Evolutionary conservation across 2,797 vertebrate species (phyloP), one percentile per base, ranked within the genome.

Genomic region (Psittacula echo): DNA sequence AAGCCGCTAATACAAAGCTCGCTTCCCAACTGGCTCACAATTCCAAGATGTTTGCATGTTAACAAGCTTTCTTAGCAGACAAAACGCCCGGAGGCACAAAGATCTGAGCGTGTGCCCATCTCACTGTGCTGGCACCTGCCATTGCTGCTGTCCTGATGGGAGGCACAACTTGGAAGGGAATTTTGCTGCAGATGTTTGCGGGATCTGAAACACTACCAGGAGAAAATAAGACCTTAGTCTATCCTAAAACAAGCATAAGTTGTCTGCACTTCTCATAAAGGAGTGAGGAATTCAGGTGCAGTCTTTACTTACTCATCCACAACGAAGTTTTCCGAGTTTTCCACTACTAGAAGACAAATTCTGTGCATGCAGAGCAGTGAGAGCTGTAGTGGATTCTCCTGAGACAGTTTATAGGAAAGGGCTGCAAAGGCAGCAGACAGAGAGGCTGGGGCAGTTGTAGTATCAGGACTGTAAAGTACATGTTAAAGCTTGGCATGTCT

Each of bases 141-240:
- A 0, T 2, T 4, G 26, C 70, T 75, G 45, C 54, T 22, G 18
- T 11, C 30, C 41, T 8, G 42, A 7, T 29, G 11, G 42, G 62
- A 79, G 73, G 47, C 50, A 34, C 8, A 0, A 1, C 47, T 13
- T 9, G 45, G 62, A 13, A 19, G 61, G 61, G 50, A 61, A 9
- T 45, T 32, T 16, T 39, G 37, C 66, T 71, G 51, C 71, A 51
- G 72, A 4, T 78, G 60, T 90, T 32, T 62, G 26, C n/a, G 51
- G 71, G 30, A 34, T 54, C 47, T 7, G 7, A 24, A 73, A 45
- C 20, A 27, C 22, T 5, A 0, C 60, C 0, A 21, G 30, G 30
- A 19, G 7, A n/a, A 61, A 61, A 19, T 1, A 17, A 51, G 50
- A 17, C 24, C 2, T 0, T n/a, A 34, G 11, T 13, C 9, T 39